Base-by-base conservation (phyloP, 2,113 vertebrate genomes). In the Solenodon paradoxus region DNA sequence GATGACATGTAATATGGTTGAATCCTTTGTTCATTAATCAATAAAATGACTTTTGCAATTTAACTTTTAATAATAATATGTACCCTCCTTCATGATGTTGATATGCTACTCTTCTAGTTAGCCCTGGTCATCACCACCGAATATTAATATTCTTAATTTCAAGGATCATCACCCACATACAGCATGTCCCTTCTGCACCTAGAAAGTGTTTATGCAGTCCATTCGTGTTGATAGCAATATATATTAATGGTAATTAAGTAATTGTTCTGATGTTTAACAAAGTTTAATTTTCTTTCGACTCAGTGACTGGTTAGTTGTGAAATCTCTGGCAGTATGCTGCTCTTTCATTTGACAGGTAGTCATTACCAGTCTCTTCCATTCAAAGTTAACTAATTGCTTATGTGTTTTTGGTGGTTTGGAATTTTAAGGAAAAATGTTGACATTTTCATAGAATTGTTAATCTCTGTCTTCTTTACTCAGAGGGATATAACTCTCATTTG, bases 141-240 rank as follows among this genome's bases (percentile, higher is more conserved):
- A 86, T 97, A 92, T 97, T 96, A 97, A 97, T 95, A 95, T 81
- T 47, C 86, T 98, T 98, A 96, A 97, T 98, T 97, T 98, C 90
- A 97, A 88, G 95, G 97, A 92, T 96, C 95, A 96, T 98, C 96
- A 89, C 81, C 94, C 82, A 15, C 47, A n/a, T 88, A 47, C 66
- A 63, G 59, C 55, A 22, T 84, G 49, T 30, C 26, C 64, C 35
- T 97, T 92, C 51, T 16, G 66, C 28, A 10, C 57, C 69, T 9
- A 85, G 42, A 74, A 72, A 2, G 28, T 82, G 5, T 64, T 95
- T 40, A 69, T 95, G 78, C 47, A 68, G 72, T 0, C 5, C 9
- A 47, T 77, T 96, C 95, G 94, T 95, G 3, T 90, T 35, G 77
- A 7, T 5, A 47, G 1, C 55, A 83, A 24, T 45, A 0, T 71